Conservation (phyloP, 2,113 vertebrate genomes). For the Gopherus flavomarginatus region DNA sequence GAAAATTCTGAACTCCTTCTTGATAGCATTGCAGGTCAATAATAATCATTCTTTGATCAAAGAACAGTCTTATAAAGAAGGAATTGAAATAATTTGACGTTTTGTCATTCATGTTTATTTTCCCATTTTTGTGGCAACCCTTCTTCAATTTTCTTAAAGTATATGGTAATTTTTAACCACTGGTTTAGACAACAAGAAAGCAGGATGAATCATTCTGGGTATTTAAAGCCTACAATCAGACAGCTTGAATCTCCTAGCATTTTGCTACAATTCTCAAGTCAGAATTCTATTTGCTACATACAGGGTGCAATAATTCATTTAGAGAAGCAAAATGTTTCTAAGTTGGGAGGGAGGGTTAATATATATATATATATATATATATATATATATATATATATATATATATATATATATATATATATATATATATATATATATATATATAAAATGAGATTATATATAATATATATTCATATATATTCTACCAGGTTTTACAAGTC, state of each 20-base stretch:
- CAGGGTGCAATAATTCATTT: slow-evolving; percentile 12
- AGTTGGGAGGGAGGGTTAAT: not conserved
- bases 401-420: not conserved
- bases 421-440: too few relatives aligned
- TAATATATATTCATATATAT: not conserved
- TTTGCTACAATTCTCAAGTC: slow-evolving; percentile 56
- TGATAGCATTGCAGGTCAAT: slow-evolving; percentile 61
- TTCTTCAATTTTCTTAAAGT: slow-evolving; percentile 67
- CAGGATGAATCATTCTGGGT: slow-evolving; percentile 65
- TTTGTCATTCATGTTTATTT: slow-evolving; percentile 69
- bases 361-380: too few relatives aligned
- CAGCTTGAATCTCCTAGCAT: slow-evolving; percentile 62
- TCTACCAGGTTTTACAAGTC: not conserved
- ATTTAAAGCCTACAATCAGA: slow-evolving; percentile 74
- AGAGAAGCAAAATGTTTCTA: slow-evolving; percentile 27
- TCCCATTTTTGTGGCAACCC: slow-evolving; percentile 55
- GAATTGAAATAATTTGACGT: slow-evolving; percentile 55
- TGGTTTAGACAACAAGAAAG: slow-evolving; percentile 68
- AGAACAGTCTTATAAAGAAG: slow-evolving; percentile 39
- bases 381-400: too few relatives aligned
- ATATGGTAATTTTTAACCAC: slow-evolving; percentile 69
- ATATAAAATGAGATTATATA: too few relatives aligned
- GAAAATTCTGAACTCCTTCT: slow-evolving; percentile 59
- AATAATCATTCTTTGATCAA: slow-evolving; percentile 53
- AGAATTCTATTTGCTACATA: slow-evolving; percentile 62